phyloP scores from a whole-genome alignment of 2,888 invertebrate genomes.

The Harmothoe impar region DNA sequence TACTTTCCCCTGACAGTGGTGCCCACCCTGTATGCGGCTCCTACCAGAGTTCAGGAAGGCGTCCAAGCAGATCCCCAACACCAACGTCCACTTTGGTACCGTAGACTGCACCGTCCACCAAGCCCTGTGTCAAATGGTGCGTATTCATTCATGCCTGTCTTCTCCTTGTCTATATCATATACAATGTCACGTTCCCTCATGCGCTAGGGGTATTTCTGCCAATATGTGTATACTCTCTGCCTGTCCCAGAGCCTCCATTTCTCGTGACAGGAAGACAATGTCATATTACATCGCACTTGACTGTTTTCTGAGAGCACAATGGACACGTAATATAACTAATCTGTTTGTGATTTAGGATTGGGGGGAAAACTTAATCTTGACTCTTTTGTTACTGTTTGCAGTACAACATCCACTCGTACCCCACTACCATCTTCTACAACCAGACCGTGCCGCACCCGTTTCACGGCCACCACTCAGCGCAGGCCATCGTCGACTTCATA shows the following conservation, averaged over 20 bases:
- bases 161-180: neutral
- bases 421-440: slow-evolving; percentile 89
- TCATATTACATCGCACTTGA: too few species aligned
- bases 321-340: too few species aligned
- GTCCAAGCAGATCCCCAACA: slow-evolving; percentile 72
- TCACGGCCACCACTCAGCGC: slow-evolving; percentile 86
- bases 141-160: slow-evolving; percentile 55
- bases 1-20: slow-evolving; percentile 86
- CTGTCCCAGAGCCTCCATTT: too few species aligned
- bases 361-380: too few species aligned
- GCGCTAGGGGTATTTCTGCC: too few species aligned
- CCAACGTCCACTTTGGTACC: slow-evolving; percentile 86
- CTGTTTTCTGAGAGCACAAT: too few species aligned
- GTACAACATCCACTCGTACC: slow-evolving; percentile 88
- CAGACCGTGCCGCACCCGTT: slow-evolving; percentile 85
- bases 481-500: slow-evolving; percentile 87
- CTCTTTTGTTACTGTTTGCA: too few species aligned
- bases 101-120: slow-evolving; percentile 88
- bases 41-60: slow-evolving; percentile 89
- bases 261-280: too few species aligned
- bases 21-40: slow-evolving; percentile 89
- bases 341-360: too few species aligned
- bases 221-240: too few species aligned
- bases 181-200: too few species aligned
- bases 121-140: slow-evolving; percentile 84